These are phyloP conservation scores for Molorchus minor DNA, from an alignment of 2,888 invertebrate species.

Conservation along the genomic window DNA sequence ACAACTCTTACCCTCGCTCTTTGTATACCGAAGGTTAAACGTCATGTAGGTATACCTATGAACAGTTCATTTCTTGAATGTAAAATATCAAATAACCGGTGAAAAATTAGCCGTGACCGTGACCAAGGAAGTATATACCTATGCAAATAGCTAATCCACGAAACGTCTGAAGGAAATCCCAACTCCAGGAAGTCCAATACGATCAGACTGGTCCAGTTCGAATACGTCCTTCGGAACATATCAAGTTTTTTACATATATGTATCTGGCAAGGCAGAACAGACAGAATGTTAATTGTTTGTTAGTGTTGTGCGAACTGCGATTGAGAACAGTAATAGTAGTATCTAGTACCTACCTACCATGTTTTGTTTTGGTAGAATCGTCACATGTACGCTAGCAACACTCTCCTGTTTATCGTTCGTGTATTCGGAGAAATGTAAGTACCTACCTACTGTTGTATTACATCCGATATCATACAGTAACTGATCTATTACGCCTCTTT, in stretches of 20 bases:
- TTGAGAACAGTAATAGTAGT: conserved; percentile 19
- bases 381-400: conserved; percentile 32
- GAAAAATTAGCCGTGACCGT: not conserved
- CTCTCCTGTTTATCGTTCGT: conserved; percentile 34
- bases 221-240: conserved; percentile 24
- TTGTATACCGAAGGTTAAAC: too few species aligned
- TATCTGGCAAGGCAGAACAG: conserved; percentile 10
- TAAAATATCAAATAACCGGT: too few species aligned
- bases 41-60: too few species aligned
- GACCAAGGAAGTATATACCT: not conserved
- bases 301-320: conserved; percentile 35
- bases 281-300: conserved; percentile 11
- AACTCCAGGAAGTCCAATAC: conserved; percentile 31
- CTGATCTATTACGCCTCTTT: not conserved
- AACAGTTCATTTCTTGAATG: too few species aligned
- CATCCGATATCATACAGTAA: not conserved
- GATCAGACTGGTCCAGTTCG: conserved; percentile 21
- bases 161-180: conserved; percentile 29
- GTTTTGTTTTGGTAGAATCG: conserved; percentile 15
- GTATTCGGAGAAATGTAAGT: conserved; percentile 45
- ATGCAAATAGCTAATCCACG: not conserved
- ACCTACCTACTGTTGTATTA: conserved; percentile 8
- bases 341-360: too few species aligned
- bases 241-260: conserved; percentile 15
- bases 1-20: too few species aligned